Percentiles rank a stretch among this genome's conserved stretches.
These are phyloP conservation scores for Troides aeacus DNA, from an alignment of 2,888 invertebrate genomes.

Conservation along the genomic window DNA sequence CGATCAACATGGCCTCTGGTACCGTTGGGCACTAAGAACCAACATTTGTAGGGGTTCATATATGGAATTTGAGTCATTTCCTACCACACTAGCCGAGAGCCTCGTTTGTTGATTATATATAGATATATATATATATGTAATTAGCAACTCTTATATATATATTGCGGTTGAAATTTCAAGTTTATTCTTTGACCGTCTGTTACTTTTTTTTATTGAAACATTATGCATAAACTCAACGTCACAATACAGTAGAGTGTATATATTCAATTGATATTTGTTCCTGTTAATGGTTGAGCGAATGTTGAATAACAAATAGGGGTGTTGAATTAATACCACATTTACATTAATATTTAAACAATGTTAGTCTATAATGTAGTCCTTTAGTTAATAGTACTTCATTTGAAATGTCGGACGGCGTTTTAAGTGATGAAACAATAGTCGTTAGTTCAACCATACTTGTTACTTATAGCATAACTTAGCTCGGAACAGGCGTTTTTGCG, in stretches of 20 bases:
- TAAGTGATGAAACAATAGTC: constrained; percentile 1
- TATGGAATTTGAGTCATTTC: no score
- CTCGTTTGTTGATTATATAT: no score
- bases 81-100: no score
- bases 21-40: no score
- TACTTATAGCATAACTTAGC: constrained; percentile 3
- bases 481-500: background rate
- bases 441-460: background rate
- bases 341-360: constrained; percentile 12
- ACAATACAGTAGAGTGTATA: constrained; percentile 27
- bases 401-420: background rate
- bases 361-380: background rate
- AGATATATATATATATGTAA: no score
- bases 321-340: constrained; percentile 2
- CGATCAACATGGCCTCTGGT: no score
- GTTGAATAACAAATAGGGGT: constrained; percentile 7
- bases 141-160: no score
- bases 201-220: no score
- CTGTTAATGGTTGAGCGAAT: constrained; percentile 26
- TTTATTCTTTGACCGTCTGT: no score
- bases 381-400: background rate
- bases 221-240: background rate
- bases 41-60: no score
- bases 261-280: constrained; percentile 22
- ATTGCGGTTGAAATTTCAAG: background rate